phyloP scores from a whole-genome alignment of 2,888 invertebrate species.

The Cheilosia impressa region DNA sequence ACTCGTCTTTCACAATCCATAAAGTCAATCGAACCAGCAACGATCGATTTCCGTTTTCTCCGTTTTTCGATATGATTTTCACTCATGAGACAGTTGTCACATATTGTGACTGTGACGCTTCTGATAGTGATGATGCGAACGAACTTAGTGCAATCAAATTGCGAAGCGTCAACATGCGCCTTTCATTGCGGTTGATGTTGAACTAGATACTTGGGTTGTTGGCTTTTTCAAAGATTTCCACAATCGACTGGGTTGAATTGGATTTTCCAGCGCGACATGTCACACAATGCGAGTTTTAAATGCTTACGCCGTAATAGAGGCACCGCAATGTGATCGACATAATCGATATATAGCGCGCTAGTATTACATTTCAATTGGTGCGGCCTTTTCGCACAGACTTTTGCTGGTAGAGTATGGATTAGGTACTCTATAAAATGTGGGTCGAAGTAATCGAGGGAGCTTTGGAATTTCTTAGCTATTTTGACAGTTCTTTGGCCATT shows the following conservation, averaged over 20 bases:
- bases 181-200: constrained; percentile 60
- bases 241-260: constrained; percentile 23
- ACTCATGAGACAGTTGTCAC: constrained; percentile 48
- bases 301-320: constrained; percentile 28
- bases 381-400: constrained; percentile 1
- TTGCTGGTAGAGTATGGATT: background rate
- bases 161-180: constrained; percentile 36
- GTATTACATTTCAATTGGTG: constrained; percentile 55
- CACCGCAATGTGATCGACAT: constrained; percentile 24
- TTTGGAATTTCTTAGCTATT: constrained; percentile 18
- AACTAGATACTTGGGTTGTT: constrained; percentile 40
- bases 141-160: constrained; percentile 36
- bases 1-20: constrained; percentile 31
- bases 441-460: constrained; percentile 45
- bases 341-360: constrained; percentile 9
- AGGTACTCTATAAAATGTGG: constrained; percentile 35
- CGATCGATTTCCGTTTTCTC: constrained; percentile 56
- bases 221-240: constrained; percentile 19
- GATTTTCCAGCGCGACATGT: constrained; percentile 53
- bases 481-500: constrained; percentile 24
- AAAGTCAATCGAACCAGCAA: constrained; percentile 15
- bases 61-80: constrained; percentile 25
- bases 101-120: constrained; percentile 7
- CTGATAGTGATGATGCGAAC: constrained; percentile 25
- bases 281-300: constrained; percentile 22